Evolutionary conservation across 2,797 vertebrate species (phyloP).

Genomic region (Bradypus variegatus): DNA sequence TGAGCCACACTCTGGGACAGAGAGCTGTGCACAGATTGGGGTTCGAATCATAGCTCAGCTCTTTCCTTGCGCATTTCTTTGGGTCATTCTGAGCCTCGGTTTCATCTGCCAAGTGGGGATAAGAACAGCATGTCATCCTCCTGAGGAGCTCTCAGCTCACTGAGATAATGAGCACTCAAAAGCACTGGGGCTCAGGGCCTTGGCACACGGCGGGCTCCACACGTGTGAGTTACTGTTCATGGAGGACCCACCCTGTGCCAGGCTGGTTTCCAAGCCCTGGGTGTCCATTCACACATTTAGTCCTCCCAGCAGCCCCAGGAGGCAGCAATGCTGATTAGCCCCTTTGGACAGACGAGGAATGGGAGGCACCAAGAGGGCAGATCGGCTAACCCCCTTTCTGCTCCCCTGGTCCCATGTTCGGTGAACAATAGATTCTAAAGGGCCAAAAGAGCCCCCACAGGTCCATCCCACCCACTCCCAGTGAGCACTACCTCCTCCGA

Average conservation of each 20-base stretch:
- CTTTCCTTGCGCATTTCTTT: background rate
- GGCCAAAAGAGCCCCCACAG: background rate
- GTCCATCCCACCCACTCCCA: background rate
- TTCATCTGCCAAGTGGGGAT: background rate
- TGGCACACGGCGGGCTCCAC: rapidly evolving
- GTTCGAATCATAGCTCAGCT: background rate
- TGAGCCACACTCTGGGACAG: background rate
- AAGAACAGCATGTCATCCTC: background rate
- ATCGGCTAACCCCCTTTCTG: background rate
- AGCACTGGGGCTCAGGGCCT: background rate
- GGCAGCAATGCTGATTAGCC: too few relatives aligned
- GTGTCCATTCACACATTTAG: too few relatives aligned
- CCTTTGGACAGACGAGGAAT: background rate
- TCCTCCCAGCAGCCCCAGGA: background rate
- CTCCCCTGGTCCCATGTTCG: background rate
- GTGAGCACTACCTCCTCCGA: background rate
- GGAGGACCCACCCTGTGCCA: rapidly evolving
- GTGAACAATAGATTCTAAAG: background rate
- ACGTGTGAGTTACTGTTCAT: rapidly evolving
- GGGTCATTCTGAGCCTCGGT: background rate
- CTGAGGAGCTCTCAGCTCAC: background rate
- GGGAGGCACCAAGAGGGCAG: background rate
- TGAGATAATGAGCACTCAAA: rapidly evolving
- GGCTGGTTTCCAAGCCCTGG: background rate
- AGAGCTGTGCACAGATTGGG: background rate